phyloP scores from a whole-genome alignment of 1,140 invertebrate genomes.

The Elysia chlorotica region DNA sequence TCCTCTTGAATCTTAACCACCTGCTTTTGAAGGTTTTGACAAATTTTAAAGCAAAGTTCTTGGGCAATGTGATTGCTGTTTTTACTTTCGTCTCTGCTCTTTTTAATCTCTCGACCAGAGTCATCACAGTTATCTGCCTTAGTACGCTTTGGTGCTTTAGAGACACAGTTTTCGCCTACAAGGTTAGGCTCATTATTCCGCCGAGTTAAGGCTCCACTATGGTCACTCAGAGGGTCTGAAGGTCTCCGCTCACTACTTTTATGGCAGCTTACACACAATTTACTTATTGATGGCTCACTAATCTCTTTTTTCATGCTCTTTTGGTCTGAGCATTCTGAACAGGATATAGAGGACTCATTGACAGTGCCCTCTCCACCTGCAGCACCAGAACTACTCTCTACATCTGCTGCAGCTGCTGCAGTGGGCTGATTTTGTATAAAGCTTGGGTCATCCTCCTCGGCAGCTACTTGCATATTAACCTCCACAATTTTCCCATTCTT shows the following conservation, averaged over 20 bases:
- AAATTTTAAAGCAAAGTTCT: slow-evolving; percentile 75
- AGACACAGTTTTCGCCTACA: slow-evolving; percentile 18
- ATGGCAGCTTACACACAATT: too few relatives aligned
- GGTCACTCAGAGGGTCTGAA: slow-evolving; percentile 5
- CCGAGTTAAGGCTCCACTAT: not conserved
- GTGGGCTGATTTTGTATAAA: too few relatives aligned
- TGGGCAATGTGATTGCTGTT: slow-evolving; percentile 9
- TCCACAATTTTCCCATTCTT: slow-evolving; percentile 7
- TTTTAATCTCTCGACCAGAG: slow-evolving; percentile 13
- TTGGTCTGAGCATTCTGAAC: too few relatives aligned
- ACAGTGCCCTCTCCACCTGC: too few relatives aligned
- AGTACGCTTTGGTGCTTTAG: slow-evolving; percentile 11
- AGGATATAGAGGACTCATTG: too few relatives aligned
- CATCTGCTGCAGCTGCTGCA: too few relatives aligned
- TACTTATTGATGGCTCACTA: slow-evolving; percentile 5
- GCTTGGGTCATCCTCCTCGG: not conserved
- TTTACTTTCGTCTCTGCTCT: slow-evolving; percentile 10
- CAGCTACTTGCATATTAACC: not conserved
- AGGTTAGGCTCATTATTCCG: slow-evolving; percentile 4
- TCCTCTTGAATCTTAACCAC: slow-evolving; percentile 74
- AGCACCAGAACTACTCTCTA: too few relatives aligned
- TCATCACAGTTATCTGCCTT: slow-evolving; percentile 16
- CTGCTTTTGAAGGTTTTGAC: slow-evolving; percentile 76
- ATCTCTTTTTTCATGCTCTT: slow-evolving; percentile 17
- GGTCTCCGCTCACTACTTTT: too few relatives aligned